A percentile compares a stretch with the other conserved stretches of the same genome.
These are phyloP conservation scores for Numenius arquata DNA, from an alignment of 2,113 vertebrate genomes.

Conservation along the genomic window DNA sequence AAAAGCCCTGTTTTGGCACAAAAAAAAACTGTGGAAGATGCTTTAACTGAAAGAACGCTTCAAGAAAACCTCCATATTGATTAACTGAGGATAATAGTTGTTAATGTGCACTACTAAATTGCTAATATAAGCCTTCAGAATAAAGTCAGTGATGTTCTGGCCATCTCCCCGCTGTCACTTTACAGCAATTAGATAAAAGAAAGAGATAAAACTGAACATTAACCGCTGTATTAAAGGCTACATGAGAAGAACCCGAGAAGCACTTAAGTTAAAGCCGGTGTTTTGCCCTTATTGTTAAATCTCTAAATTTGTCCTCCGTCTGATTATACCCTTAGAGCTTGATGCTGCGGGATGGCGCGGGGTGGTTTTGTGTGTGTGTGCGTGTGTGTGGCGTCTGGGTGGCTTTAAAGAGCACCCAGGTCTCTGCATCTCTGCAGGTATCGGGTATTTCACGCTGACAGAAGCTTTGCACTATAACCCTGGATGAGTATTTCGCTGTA, in stretches of 20 bases:
- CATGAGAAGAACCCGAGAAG: not conserved
- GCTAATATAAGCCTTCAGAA: not conserved
- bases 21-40: not conserved
- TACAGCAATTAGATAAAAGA: not conserved
- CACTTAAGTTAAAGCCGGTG: not conserved
- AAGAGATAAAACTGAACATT: not conserved
- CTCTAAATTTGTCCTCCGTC: not conserved
- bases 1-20: not conserved
- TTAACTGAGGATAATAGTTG: not conserved
- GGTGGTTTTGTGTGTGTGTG: not conserved
- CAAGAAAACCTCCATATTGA: not conserved
- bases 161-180: not conserved
- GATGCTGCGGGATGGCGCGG: not conserved
- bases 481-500: constrained; percentile 21
- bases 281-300: constrained; percentile 31
- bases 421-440: not conserved
- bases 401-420: not conserved
- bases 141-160: not conserved
- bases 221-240: not conserved
- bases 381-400: not conserved
- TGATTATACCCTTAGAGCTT: not conserved
- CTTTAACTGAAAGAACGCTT: not conserved
- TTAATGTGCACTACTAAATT: not conserved
- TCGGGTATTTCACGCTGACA: constrained; percentile 15
- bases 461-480: constrained; percentile 51